Base-by-base conservation (phyloP, 2,113 vertebrate genomes). In the Aegithalos caudatus region DNA sequence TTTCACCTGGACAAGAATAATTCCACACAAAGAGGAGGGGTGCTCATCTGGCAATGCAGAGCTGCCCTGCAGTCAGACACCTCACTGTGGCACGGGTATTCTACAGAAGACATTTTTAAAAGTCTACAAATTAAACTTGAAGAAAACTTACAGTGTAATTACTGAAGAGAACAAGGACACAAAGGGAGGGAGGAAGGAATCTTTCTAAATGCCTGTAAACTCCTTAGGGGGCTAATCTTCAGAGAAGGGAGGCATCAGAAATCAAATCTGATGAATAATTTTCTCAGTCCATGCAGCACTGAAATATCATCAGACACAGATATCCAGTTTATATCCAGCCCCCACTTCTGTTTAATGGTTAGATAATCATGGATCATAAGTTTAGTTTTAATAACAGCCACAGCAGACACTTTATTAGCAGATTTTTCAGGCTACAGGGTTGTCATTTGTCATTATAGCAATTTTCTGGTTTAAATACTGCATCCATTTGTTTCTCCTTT, bases 401-500 rank as follows among this genome's bases (percentile, higher is more conserved):
- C 85, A 96, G 95, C 81, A 96, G 91, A 96, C 92, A 92, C 58
- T 97, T 97, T 95, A 96, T 96, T 97, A 97, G 88, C 94, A 96
- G 95, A 95, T 97, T 97, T 96, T 57, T 44, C 48, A 92, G 86
- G 79, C 90, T 93, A 93, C 78, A 84, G 79, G 81, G 85, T 88
- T 97, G 95, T 97, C 92, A 96, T 95, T 97, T 95, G 91, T 94
- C 86, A 88, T 97, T 96, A 96, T 17, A 86, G 77, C 87, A 81
- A 97, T 96, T 97, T 97, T 97, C 93, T 96, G 67, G 76, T 96
- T 97, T 97, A 98, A 97, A 96, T 96, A 97, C 88, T 95, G 88
- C 94, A 96, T 88, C 84, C 95, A 90, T 93, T 96, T 96, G 40
- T 88, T 89, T 86, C 40, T 86, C 11, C 38, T 23, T 33, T 8